Evolutionary conservation across 2,888 invertebrate species (phyloP).

Genomic region (Tricholauxania praeusta): DNA sequence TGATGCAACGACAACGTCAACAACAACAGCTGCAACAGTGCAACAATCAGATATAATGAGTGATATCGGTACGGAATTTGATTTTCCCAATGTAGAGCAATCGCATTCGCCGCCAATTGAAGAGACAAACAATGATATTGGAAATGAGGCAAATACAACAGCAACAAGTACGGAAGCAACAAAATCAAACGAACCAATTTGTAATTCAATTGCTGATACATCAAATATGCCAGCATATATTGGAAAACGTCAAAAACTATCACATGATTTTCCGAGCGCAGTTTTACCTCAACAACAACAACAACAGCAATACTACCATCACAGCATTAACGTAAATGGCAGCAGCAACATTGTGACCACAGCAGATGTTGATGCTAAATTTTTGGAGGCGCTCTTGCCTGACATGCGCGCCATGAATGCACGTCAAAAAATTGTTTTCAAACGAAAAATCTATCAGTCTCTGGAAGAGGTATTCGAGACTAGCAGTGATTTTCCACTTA

Average conservation of each 20-base stretch:
- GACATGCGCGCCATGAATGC: conserved; percentile 53
- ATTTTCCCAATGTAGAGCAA: neutral
- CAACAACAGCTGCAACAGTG: neutral
- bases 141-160: neutral
- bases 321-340: too few species aligned
- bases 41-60: neutral
- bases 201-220: too few species aligned
- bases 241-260: too few species aligned
- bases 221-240: too few species aligned
- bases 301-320: too few species aligned
- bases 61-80: conserved; percentile 6
- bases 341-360: neutral
- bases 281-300: too few species aligned
- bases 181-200: neutral
- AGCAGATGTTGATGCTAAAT: conserved; percentile 47
- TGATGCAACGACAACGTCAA: neutral
- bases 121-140: neutral
- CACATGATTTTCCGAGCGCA: too few species aligned
- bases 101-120: too few species aligned
- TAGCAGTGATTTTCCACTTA: conserved; percentile 47
- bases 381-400: conserved; percentile 49
- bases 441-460: conserved; percentile 50
- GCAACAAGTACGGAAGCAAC: neutral
- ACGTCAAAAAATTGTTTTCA: conserved; percentile 52
- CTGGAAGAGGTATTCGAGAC: conserved; percentile 52